Evolutionary conservation across 2,888 invertebrate species (phyloP), one percentile per base, ranked within the genome.

Genomic region (Argyresthia goedartella): DNA sequence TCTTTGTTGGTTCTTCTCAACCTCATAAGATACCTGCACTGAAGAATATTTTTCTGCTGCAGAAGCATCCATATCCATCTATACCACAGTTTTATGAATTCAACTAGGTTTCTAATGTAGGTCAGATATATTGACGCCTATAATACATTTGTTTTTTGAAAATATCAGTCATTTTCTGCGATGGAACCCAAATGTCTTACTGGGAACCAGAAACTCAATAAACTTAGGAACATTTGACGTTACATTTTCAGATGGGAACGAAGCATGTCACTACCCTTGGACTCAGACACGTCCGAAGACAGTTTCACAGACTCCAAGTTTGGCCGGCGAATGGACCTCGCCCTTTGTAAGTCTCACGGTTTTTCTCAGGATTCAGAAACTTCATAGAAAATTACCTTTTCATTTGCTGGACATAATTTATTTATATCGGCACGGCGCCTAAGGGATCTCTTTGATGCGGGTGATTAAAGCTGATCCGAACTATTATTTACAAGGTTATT

Each of bases 321-420:
- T 56, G 88, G 89, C 57, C 88, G 93, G 61, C 92, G 93, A 76
- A 94, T 94, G 93, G 95, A 95, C 71, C 91, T 94, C 73, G 93
- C 94, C 56, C 87, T 95, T 71, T 95, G 95, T 95, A 92, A 95
- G 95, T 84, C 60, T 59, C 54, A 53, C 54, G 56, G 56, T 56
- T 54, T 58, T 60, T 50, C 46, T 35, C 39, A 56, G 61, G 57
- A 57, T 63, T 60, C 63, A 14, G n/a, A 48, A 50, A 63, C 65
- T 61, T 57, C 58, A 73, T 80, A 82, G 81, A 73, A 67, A 67
- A 69, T 80, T 80, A 67, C 71, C 62, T 81, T 81, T 81, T 82
- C 69, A 77, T 85, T 84, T 81, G 85, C 85, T 80, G 75, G 73
- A 61, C 67, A 73, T 76, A 73, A 73, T 82, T 84, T 81, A 70